Evolutionary conservation across 2,888 invertebrate genomes (phyloP), one percentile per base, ranked within the genome.

Genomic region (Cheilosia grossa): DNA sequence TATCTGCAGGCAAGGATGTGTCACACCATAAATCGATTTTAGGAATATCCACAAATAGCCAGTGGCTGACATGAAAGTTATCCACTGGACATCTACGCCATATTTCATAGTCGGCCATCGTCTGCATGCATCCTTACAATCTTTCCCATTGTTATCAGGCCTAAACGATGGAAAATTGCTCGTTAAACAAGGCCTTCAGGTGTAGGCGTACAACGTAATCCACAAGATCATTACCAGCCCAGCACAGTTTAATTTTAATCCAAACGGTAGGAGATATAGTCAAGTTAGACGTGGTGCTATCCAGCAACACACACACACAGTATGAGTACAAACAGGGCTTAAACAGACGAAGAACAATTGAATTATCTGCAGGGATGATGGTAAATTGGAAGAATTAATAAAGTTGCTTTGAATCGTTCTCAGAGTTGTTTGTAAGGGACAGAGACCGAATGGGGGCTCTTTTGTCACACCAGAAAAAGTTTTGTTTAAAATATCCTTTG

Each of bases 11-110:
- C 37, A 37, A 42, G 63, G 47, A 70, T 63, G 47, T 63, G 70
- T 63, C 63, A 70, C 54, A 56, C 42, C 70, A 70, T 78, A 78
- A 78, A 78, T 78, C 70, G 70, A 78, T 78, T 78, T 17, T 61
- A 15, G 37, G 17, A 56, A 33, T 78, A 63, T 64, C 56, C 78
- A 56, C 78, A 78, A 78, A 78, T 64, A 78, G 56, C 78, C 78
- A 78, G 49, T 58, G 70, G 63, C 63, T 70, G 70, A 78, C 56
- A 27, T 64, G 49, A 21, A 78, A 56, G 70, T 64, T 64, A 63
- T 70, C 70, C 56, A 70, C 69, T 49, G 56, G 61, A 77, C 61
- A 54, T 61, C 53, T 24, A 44, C 37, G 17, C 63, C 56, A 64
- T 78, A 78, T 63, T 64, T 70, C 63, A 78, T 63, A 64, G 42